These are phyloP conservation scores for Iselma pallidipennis DNA, from an alignment of 2,888 invertebrate genomes.

Conservation along the genomic window DNA sequence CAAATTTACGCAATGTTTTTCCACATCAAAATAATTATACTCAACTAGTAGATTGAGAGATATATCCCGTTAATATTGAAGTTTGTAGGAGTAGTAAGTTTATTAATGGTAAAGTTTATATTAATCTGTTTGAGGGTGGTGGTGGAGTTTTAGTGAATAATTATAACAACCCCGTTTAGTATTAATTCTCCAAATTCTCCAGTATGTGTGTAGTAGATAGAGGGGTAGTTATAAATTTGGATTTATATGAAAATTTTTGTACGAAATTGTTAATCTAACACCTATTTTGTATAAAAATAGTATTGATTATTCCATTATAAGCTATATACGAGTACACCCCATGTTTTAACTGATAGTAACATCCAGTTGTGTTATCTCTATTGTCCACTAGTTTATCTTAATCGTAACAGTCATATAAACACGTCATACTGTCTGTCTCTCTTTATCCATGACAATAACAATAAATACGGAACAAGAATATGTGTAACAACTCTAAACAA, in stretches of 20 bases:
- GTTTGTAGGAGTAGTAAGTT: too few relatives aligned
- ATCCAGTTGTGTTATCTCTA: background rate
- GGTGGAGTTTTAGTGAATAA: too few relatives aligned
- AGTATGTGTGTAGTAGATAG: conserved; percentile 9
- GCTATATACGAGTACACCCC: background rate
- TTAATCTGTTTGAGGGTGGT: conserved; percentile 20
- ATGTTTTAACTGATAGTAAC: background rate
- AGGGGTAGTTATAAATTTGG: conserved; percentile 3
- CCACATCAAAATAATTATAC: too few relatives aligned
- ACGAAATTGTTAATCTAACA: background rate
- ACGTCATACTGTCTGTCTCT: background rate
- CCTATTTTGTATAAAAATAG: background rate
- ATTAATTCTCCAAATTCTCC: background rate
- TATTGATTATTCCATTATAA: background rate
- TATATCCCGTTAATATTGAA: background rate
- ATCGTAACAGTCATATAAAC: background rate
- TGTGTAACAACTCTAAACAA: too few relatives aligned
- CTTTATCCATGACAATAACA: background rate
- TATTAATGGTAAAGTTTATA: conserved; percentile 24
- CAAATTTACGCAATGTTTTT: too few relatives aligned
- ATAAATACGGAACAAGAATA: too few relatives aligned
- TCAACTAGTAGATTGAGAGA: too few relatives aligned
- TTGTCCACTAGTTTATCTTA: background rate
- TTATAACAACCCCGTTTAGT: conserved; percentile 4
- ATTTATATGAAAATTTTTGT: background rate